Conservation (phyloP, 1,140 invertebrate species). For the Chrysopa pallens region DNA sequence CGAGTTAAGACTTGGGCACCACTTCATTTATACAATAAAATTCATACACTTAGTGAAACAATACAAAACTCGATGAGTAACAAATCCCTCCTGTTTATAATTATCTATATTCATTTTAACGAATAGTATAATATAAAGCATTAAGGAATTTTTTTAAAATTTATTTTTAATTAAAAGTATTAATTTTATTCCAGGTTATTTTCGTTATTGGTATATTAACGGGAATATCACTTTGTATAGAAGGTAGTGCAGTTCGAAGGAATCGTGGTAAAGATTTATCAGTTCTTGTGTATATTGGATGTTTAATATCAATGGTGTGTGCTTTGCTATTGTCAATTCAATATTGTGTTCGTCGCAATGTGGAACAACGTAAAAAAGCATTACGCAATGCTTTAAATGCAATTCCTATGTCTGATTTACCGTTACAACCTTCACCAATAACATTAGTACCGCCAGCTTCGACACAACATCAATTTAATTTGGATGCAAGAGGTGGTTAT, state of each 20-base stretch:
- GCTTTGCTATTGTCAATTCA: conserved; percentile 35
- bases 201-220: conserved; percentile 40
- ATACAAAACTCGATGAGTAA: too few species aligned
- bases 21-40: too few species aligned
- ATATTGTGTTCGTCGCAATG: conserved; percentile 34
- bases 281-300: conserved; percentile 40
- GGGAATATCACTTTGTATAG: conserved; percentile 37
- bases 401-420: conserved; percentile 12
- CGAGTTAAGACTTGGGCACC: too few species aligned
- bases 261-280: conserved; percentile 36
- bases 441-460: too few species aligned
- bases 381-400: conserved; percentile 13
- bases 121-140: not conserved
- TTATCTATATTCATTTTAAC: not conserved
- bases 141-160: not conserved
- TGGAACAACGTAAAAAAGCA: conserved; percentile 22
- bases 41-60: too few species aligned
- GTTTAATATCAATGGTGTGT: conserved; percentile 35
- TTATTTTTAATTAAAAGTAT: not conserved
- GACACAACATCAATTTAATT: too few species aligned
- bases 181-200: conserved; percentile 28
- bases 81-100: too few species aligned
- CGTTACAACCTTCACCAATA: not conserved
- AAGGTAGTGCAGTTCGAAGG: conserved; percentile 33
- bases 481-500: too few species aligned